Evolutionary conservation across 2,888 invertebrate species (phyloP).

Genomic region (Tuta absoluta): DNA sequence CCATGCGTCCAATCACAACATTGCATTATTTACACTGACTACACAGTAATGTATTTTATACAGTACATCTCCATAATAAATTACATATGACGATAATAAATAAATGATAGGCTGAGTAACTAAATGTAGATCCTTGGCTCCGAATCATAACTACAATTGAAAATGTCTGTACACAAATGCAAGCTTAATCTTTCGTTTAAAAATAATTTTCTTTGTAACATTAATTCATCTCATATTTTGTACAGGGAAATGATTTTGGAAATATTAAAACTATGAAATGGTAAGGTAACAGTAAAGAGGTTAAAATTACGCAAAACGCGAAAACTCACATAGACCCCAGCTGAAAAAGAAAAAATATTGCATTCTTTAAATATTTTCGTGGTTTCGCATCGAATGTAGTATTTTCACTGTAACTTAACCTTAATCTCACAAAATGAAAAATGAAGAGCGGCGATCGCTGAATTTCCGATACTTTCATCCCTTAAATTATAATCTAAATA

Average conservation of each 20-base stretch:
- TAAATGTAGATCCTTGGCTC: conserved; percentile 50
- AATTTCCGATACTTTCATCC: not conserved
- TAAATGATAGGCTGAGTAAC: conserved; percentile 32
- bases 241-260: conserved; percentile 15
- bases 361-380: not conserved
- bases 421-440: conserved; percentile 13
- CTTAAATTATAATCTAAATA: conserved; percentile 39
- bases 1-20: conserved; percentile 40
- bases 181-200: conserved; percentile 2
- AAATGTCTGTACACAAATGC: conserved; percentile 25
- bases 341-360: not conserved
- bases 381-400: not conserved
- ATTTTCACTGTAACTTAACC: conserved; percentile 13
- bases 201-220: conserved; percentile 17
- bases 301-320: not conserved
- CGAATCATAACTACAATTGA: conserved; percentile 40
- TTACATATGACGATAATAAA: conserved; percentile 41
- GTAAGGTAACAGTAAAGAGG: not conserved
- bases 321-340: not conserved
- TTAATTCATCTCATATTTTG: not conserved
- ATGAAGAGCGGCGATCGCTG: conserved; percentile 6
- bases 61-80: conserved; percentile 35
- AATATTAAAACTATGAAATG: not conserved
- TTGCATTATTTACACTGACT: conserved; percentile 43
- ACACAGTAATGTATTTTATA: conserved; percentile 24